These are phyloP conservation scores for Pelmatolapia mariae DNA, from an alignment of 2,113 vertebrate species.

Conservation along the genomic window DNA sequence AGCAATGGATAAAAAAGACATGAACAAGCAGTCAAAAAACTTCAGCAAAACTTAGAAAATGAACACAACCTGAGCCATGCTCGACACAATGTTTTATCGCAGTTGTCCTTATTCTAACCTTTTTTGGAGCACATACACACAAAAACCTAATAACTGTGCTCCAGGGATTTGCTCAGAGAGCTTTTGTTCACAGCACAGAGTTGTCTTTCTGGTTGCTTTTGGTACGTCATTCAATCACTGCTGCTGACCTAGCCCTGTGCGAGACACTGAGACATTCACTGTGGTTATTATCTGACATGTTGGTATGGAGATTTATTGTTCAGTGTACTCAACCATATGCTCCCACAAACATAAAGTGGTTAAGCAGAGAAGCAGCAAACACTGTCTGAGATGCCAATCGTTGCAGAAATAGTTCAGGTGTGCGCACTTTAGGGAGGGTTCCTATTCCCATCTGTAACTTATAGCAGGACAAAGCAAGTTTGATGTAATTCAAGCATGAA, in stretches of 20 bases:
- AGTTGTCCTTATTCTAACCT: neutral
- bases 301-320: neutral
- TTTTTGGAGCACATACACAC: neutral
- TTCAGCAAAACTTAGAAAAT: accelerated
- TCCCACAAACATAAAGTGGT: neutral
- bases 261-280: neutral
- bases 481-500: neutral
- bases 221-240: neutral
- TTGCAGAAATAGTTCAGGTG: neutral
- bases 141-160: neutral
- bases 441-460: neutral
- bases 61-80: neutral
- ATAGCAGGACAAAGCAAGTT: neutral
- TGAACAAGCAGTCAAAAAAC: neutral
- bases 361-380: neutral
- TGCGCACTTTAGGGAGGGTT: neutral
- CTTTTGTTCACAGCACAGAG: neutral
- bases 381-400: neutral
- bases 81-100: accelerated
- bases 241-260: neutral
- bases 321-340: neutral
- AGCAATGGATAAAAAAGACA: neutral
- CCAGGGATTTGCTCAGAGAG: neutral
- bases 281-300: neutral
- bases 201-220: neutral